Evolutionary conservation across 1,140 invertebrate species (phyloP), one percentile per base, ranked within the genome.

Genomic region (Lasioglossum albipes): DNA sequence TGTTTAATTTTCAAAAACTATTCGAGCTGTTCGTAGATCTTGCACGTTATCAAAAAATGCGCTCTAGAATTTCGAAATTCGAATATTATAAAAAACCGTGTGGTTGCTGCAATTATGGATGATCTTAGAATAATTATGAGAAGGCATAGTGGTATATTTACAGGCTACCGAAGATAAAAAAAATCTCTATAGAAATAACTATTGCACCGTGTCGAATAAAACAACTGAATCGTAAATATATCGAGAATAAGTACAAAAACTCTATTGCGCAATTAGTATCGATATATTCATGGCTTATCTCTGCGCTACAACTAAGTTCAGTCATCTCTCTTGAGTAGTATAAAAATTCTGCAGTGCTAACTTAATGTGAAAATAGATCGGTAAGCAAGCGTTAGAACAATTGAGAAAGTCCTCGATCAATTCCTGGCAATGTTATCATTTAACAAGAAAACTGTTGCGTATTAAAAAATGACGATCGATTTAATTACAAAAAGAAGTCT

Each of bases 231-330:
- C n/a, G 7, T 61, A 59, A 18, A 22, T 62, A 36, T 49, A 59
- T 45, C 7, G 2, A 41, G 1, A 41, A 61, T 83, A 73, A 73
- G 61, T 79, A 79, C 76, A 73, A 22, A 73, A 67, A 67, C 83
- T 83, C 61, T 41, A 31, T 75, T 65, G 42, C 41, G 22, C 54
- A 12, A 31, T 18, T 59, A 68, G 31, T 78, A 67, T 83, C n/a
- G 66, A 83, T 78, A 83, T 78, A 59, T 16, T 27, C 54, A 75
- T 10, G 42, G 71, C 42, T 82, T 74, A 83, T 68, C 59, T 54
- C 10, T 73, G 70, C 57, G 54, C 22, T 78, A 73, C 1, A 64
- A 72, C 67, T 84, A 84, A 20, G 57, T 72, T 84, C 67, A 78
- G 69, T 84, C 82, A 54, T 79, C 72, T 83, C 78, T 61, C 52